A percentile compares a stretch with the other conserved stretches of the same genome.
These are phyloP conservation scores for Anthopleura xanthogrammica DNA, from an alignment of 92 coral and sea anemone species.

Conservation along the genomic window DNA sequence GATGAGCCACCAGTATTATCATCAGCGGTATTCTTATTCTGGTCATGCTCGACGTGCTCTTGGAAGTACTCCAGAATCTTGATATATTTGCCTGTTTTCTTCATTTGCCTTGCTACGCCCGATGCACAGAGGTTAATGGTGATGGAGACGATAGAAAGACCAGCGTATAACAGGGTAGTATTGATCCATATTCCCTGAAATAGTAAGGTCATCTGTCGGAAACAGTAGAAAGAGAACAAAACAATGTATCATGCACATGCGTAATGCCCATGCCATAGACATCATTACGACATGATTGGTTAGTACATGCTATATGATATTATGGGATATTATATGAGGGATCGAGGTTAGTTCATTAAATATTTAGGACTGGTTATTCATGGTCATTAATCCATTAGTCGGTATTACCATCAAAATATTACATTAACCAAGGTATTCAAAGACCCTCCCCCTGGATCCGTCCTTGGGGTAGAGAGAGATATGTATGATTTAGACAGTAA, in stretches of 20 bases:
- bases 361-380: no score
- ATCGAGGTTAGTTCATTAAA: no score
- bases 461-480: no score
- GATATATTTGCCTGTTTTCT: conserved; percentile 77
- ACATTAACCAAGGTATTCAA: no score
- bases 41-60: conserved; percentile 18
- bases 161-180: conserved; percentile 76
- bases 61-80: conserved; percentile 67
- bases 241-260: conserved; percentile 48
- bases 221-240: conserved; percentile 45
- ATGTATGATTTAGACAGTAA: no score
- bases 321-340: background rate
- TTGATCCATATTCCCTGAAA: conserved; percentile 95
- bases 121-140: conserved; percentile 88
- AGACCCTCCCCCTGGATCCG: no score
- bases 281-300: background rate
- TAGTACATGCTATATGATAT: background rate
- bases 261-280: conserved; percentile 34
- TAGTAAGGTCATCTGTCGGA: conserved; percentile 78
- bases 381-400: no score
- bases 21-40: background rate
- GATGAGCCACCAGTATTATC: background rate
- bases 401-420: no score
- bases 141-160: conserved; percentile 79
- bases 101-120: conserved; percentile 70